phyloP scores from a whole-genome alignment of 2,888 invertebrate species.

The Polydrusus cervinus region DNA sequence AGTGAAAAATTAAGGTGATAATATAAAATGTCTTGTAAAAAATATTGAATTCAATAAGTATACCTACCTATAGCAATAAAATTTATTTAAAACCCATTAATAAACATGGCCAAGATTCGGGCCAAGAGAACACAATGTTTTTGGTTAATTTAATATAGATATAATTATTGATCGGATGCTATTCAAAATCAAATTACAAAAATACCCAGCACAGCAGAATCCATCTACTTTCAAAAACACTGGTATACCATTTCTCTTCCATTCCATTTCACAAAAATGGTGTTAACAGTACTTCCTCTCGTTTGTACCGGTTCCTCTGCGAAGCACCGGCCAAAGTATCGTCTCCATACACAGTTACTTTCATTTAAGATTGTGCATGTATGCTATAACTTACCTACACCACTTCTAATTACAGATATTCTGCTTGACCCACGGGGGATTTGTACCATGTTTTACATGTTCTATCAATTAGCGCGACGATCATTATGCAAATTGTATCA shows the following conservation, averaged over 20 bases:
- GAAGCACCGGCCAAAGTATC: neutral
- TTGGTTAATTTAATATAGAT: too few species aligned
- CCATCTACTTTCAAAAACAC: constrained; percentile 4
- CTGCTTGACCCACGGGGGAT: constrained; percentile 3
- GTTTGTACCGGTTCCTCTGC: constrained; percentile 3
- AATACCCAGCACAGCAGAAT: too few species aligned
- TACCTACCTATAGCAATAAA: too few species aligned
- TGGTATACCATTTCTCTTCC: neutral
- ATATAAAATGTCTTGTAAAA: too few species aligned
- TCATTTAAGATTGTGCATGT: constrained; percentile 14
- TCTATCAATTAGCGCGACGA: neutral
- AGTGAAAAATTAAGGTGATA: too few species aligned
- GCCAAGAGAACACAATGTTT: too few species aligned
- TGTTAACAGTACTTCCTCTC: constrained; percentile 16
- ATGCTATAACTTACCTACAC: constrained; percentile 1
- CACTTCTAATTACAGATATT: constrained; percentile 4
- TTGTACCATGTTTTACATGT: constrained; percentile 10
- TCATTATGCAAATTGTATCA: constrained; percentile 7
- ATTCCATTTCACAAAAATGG: neutral
- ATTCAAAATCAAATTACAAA: too few species aligned
- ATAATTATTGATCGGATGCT: too few species aligned
- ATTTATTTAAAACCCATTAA: too few species aligned
- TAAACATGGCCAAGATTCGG: too few species aligned
- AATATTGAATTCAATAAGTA: too few species aligned
- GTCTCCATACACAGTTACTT: constrained; percentile 8